These are phyloP conservation scores for Gymnoscopelus microlampas DNA, from an alignment of 2,797 vertebrate genomes.

Conservation along the genomic window DNA sequence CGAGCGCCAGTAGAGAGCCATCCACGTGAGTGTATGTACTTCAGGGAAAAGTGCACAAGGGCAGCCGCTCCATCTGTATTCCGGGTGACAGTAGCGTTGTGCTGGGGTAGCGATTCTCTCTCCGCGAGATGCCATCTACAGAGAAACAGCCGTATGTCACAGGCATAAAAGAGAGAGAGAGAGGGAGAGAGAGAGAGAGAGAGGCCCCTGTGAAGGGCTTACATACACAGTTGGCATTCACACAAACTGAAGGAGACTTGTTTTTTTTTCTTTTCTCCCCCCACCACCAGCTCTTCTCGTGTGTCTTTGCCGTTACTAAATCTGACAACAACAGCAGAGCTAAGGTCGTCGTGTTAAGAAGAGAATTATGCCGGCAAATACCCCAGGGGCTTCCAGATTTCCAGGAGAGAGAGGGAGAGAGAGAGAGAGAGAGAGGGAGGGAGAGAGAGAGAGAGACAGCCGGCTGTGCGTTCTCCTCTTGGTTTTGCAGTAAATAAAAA, in stretches of 20 bases:
- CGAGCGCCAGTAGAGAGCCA: slow-evolving; percentile 56
- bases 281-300: slow-evolving; percentile 50
- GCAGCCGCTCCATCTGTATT: slow-evolving; percentile 76
- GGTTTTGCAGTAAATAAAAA: slow-evolving; percentile 42
- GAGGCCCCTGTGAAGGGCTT: slow-evolving; percentile 55
- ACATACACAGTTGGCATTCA: slow-evolving; percentile 58
- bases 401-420: slow-evolving; percentile 39
- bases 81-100: slow-evolving; percentile 66
- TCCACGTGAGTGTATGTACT: slow-evolving; percentile 62
- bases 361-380: slow-evolving; percentile 73
- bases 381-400: slow-evolving; percentile 54
- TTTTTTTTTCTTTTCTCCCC: slow-evolving; percentile 20
- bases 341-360: slow-evolving; percentile 73
- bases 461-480: slow-evolving; percentile 43
- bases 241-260: slow-evolving; percentile 62
- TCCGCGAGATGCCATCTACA: slow-evolving; percentile 63
- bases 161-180: slow-evolving; percentile 46
- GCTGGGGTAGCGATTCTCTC: slow-evolving; percentile 55
- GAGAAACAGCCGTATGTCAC: slow-evolving; percentile 65
- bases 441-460: slow-evolving; percentile 9
- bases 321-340: slow-evolving; percentile 72
- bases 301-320: slow-evolving; percentile 66
- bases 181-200: too few species aligned
- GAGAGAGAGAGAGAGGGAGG: not conserved
- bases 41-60: slow-evolving; percentile 71